Conservation (phyloP, 1,140 invertebrate genomes). For the Cydia splendana region DNA sequence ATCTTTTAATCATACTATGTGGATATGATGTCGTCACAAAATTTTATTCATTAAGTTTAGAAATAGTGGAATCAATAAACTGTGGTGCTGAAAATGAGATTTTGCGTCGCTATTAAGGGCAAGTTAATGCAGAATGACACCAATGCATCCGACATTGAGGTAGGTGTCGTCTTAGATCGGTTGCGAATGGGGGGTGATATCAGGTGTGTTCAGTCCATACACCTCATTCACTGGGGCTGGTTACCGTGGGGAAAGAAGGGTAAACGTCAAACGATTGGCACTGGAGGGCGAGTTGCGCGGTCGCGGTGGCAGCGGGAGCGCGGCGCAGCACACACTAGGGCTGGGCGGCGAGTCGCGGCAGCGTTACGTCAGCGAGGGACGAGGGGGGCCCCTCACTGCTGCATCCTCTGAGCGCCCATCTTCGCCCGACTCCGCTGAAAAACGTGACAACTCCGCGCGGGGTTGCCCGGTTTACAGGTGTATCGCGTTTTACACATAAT, state of each 20-base stretch:
- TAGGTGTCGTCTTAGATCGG: conserved; percentile 47
- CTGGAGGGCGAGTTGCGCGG: conserved; percentile 61
- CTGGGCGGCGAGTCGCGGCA: conserved; percentile 68
- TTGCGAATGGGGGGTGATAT: conserved; percentile 1
- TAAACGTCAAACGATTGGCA: conserved; percentile 74
- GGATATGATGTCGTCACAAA: not conserved
- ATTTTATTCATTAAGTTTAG: conserved; percentile 18
- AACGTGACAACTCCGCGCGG: conserved; percentile 36
- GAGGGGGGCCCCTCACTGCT: conserved; percentile 67
- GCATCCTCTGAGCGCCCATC: conserved; percentile 69
- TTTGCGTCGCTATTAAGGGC: conserved; percentile 64
- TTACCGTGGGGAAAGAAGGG: conserved; percentile 62
- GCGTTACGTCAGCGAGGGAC: conserved; percentile 77
- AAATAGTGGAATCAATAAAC: conserved; percentile 31
- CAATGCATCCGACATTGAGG: conserved; percentile 62
- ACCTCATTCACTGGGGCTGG: conserved; percentile 67
- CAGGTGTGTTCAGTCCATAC: conserved; percentile 54
- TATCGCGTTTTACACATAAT: not conserved
- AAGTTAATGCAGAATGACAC: conserved; percentile 68
- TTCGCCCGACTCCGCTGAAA: conserved; percentile 61
- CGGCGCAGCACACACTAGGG: conserved; percentile 78
- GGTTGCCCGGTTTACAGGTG: not conserved
- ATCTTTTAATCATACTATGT: not conserved
- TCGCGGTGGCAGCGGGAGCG: conserved; percentile 65
- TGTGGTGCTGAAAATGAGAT: conserved; percentile 44